Base-by-base conservation (phyloP, 2,797 vertebrate genomes). In the Pseudopleuronectes americanus region DNA sequence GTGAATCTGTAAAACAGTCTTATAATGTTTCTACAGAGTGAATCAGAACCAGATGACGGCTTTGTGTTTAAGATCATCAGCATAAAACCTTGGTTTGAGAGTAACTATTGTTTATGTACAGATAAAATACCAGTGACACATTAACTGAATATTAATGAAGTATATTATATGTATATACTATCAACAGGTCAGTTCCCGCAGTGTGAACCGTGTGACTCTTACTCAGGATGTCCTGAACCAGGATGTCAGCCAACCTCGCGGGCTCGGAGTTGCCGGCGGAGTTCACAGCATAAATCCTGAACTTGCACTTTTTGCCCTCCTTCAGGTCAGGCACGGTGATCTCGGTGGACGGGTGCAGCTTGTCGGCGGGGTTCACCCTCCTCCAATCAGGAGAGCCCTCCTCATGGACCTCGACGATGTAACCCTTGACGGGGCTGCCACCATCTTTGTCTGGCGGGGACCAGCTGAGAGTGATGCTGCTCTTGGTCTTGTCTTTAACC, bases 361-460 rank as follows among this genome's bases (percentile, higher is more conserved):
- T 97, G 62, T 99, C 98, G 0, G 94, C 93, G 45, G 96, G 95
- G 53, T 96, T 99, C 52, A 96, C 95, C 60, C 89, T 95, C 86
- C 93, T 97, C 98, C 98, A 99, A 16, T 97, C 97, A 33, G 90
- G 86, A 80, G 88, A 94, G 63, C 97, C 98, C 87, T 99, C 97
- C 87, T 98, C 97, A 26, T 99, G 97, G 83, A 96, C 95, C 93
- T 99, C 97, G 68, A 99, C 92, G 81, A 99, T 95, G 87, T 99
- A 99, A 31, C 97, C 98, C 89, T 96, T 98, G 70, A 99, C 85
- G 14, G 97, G 97, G 89, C 96, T 98, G 45, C 97, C 94, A 0
- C 98, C 97, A 64, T 99, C 96, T 92, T 92, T 96, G 68, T 96
- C 96, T 26, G 98, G 98, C 58, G 96, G 96, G 73, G 90, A 96